phyloP scores from a whole-genome alignment of 1,140 invertebrate genomes.

The Hycleus cichorii region DNA sequence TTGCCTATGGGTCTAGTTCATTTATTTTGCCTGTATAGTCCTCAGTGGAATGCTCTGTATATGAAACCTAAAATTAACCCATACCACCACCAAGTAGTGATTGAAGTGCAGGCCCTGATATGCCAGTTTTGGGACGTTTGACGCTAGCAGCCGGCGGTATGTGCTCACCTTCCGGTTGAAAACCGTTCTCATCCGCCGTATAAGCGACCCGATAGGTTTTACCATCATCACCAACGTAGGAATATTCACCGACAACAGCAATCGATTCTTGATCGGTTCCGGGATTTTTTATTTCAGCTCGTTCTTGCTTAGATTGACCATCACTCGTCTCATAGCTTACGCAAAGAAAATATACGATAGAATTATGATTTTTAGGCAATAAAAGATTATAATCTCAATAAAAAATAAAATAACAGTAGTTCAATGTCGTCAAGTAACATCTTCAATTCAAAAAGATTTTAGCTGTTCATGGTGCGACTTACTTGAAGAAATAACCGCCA shows the following conservation, averaged over 20 bases:
- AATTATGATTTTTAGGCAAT: not conserved
- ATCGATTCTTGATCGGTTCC: slow-evolving; percentile 53
- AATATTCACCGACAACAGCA: slow-evolving; percentile 57
- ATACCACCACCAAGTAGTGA: slow-evolving; percentile 24
- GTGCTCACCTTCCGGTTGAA: slow-evolving; percentile 26
- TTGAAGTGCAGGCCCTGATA: slow-evolving; percentile 19
- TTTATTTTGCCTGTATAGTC: too few relatives aligned
- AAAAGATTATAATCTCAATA: not conserved
- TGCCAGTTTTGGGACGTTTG: slow-evolving; percentile 12
- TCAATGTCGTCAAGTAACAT: not conserved
- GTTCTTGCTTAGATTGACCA: slow-evolving; percentile 47
- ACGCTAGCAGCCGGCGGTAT: slow-evolving; percentile 8
- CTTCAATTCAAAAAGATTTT: not conserved
- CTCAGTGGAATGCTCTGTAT: too few relatives aligned
- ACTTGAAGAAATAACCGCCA: slow-evolving; percentile 37
- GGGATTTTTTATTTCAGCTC: slow-evolving; percentile 42
- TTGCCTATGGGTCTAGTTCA: too few relatives aligned
- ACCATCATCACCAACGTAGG: slow-evolving; percentile 63
- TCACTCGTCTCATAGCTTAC: slow-evolving; percentile 50
- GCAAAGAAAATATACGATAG: slow-evolving; percentile 6
- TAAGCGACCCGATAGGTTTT: slow-evolving; percentile 46
- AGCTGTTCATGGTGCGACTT: slow-evolving; percentile 30
- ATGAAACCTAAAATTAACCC: not conserved
- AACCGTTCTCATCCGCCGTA: slow-evolving; percentile 39
- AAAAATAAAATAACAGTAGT: not conserved